Base-by-base conservation (phyloP, 1,140 invertebrate genomes). In the Samia ricini region DNA sequence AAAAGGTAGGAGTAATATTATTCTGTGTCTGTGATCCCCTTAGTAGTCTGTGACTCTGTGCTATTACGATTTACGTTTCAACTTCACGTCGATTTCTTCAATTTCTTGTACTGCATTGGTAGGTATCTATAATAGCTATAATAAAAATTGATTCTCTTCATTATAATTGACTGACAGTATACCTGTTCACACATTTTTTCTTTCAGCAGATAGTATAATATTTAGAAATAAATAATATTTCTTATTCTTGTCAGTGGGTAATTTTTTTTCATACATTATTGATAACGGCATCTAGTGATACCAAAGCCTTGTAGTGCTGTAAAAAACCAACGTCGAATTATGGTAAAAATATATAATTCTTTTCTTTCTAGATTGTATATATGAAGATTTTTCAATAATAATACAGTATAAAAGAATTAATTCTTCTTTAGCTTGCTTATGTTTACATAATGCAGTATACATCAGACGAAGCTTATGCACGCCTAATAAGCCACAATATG, bases 401-500 rank as follows among this genome's bases (percentile, higher is more conserved):
- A 42, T 42, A 42, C 33, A 12, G 12, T 42, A 42, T 15, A 12
- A 12, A 42, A 36, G 33, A 42, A 42, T 42, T 4, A 4, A 42
- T n/a, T 42, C 33, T 26, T 4, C 26, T 26, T 26, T 15, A 42
- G 1, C 33, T 42, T 42, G 33, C 33, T 42, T 42, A 60, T 51
- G 42, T 59, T 20, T 75, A 48, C 57, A 59, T 55, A 60, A 90
- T 90, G 86, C 84, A 90, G 72, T 90, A 81, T 59, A 72, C 79
- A 59, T 81, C 83, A 23, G 88, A 89, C 49, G 88, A 90, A 77
- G 82, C 88, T 24, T 90, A 90, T 67, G 74, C 85, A 56, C 77
- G 88, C 60, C 80, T 89, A 26, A 88, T 90, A 69, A 90, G 88
- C 75, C 88, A 90, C 60, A 87, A 90, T 65, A 90, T 88, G 88